Percentiles rank a stretch among this genome's conserved stretches.
These are phyloP conservation scores for Psix sp. DNA, from an alignment of 1,140 invertebrate species.

Conservation along the genomic window DNA sequence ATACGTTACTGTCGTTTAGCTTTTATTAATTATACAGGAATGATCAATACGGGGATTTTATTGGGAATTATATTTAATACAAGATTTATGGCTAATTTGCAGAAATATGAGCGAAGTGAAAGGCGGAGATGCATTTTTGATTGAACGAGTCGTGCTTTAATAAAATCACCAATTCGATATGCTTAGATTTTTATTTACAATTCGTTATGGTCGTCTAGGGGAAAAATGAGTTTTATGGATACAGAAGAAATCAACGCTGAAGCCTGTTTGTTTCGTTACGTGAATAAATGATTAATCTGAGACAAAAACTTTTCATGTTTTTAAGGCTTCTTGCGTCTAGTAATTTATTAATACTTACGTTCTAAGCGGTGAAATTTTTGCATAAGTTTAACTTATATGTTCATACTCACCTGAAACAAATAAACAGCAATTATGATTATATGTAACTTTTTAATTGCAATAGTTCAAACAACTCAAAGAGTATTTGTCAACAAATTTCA, in stretches of 20 bases:
- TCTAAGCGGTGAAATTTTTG: no score
- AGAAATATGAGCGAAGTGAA: slow-evolving; percentile 52
- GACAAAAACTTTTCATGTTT: no score
- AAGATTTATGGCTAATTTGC: slow-evolving; percentile 52
- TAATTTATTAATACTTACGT: no score
- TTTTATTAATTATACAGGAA: slow-evolving; percentile 30
- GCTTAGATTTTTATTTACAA: slow-evolving; percentile 45
- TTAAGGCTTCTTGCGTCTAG: no score
- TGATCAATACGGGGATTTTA: slow-evolving; percentile 38
- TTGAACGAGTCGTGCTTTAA: slow-evolving; percentile 34
- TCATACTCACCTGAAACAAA: neutral
- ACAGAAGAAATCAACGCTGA: no score
- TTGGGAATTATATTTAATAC: slow-evolving; percentile 44
- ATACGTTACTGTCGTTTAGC: slow-evolving; percentile 13
- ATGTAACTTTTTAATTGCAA: no score
- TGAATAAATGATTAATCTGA: no score
- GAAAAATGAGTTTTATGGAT: slow-evolving; percentile 13
- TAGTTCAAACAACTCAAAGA: no score
- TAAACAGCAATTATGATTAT: no score
- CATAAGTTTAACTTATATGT: no score
- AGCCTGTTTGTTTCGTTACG: no score
- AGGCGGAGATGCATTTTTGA: slow-evolving; percentile 34
- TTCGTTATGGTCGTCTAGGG: slow-evolving; percentile 17
- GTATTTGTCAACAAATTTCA: no score
- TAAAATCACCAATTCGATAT: slow-evolving; percentile 44